A percentile compares a stretch with the other conserved stretches of the same genome.
phyloP scores from a whole-genome alignment of 1,140 invertebrate genomes.

The Periplaneta americana region DNA sequence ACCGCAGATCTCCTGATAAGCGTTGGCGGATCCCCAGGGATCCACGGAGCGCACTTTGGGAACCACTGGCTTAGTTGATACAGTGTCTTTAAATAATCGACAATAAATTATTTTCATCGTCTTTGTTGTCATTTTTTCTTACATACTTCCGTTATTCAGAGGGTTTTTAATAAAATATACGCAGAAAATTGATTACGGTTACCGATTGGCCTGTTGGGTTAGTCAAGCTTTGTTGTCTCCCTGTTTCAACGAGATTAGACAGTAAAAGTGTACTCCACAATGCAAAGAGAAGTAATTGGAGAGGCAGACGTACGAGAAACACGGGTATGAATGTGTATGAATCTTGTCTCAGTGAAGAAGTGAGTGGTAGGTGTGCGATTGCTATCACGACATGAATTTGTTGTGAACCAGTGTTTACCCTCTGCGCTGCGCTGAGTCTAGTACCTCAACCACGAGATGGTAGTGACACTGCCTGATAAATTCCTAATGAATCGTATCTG shows the following conservation, averaged over 20 bases:
- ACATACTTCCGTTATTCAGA: too few species aligned
- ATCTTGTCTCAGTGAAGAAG: neutral
- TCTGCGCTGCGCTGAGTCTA: neutral
- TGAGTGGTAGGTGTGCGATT: neutral
- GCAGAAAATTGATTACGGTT: too few species aligned
- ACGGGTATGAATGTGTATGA: neutral
- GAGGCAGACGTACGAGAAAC: neutral
- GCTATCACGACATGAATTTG: neutral
- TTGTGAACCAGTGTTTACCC: neutral
- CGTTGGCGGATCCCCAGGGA: too few species aligned
- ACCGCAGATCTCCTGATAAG: too few species aligned
- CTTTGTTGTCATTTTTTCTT: too few species aligned
- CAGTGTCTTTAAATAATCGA: too few species aligned
- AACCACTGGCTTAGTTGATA: too few species aligned
- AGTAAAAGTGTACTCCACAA: neutral
- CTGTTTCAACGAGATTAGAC: neutral
- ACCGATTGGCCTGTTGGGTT: too few species aligned
- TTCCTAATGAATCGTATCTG: neutral
- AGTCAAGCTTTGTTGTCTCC: too few species aligned
- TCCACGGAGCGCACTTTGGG: too few species aligned
- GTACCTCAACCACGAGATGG: neutral
- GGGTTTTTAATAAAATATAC: too few species aligned
- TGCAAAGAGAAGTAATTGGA: neutral
- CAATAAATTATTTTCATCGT: too few species aligned
- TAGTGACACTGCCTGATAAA: neutral